Percentiles rank a stretch among this genome's conserved stretches.
Conservation (phyloP, 2,888 invertebrate species). For the Catocala nupta region DNA sequence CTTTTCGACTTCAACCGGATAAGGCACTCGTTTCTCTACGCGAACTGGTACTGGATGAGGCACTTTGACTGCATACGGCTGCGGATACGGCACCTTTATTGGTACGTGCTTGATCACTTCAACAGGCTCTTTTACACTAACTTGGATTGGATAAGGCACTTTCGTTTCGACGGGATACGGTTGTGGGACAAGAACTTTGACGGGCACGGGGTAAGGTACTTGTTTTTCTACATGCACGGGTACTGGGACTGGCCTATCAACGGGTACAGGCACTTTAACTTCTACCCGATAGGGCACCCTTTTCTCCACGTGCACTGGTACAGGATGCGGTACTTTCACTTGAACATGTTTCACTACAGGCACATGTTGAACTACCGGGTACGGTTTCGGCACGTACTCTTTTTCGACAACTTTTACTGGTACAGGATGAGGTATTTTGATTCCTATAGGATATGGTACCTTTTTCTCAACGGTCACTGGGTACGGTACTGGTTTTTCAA, state of each 20-base stretch:
- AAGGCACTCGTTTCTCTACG: constrained; percentile 80
- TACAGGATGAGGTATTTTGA: constrained; percentile 80
- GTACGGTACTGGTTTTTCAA: constrained; percentile 75
- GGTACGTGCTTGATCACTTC: constrained; percentile 80
- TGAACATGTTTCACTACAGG: constrained; percentile 76
- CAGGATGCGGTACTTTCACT: constrained; percentile 78
- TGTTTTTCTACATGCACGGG: constrained; percentile 77
- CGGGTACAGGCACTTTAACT: constrained; percentile 71
- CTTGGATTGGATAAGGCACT: constrained; percentile 83
- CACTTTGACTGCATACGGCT: constrained; percentile 85
- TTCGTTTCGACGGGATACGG: constrained; percentile 86
- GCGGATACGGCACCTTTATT: constrained; percentile 74
- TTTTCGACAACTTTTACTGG: constrained; percentile 85
- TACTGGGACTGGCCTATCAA: constrained; percentile 77
- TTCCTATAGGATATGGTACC: constrained; percentile 79
- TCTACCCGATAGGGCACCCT: constrained; percentile 79
- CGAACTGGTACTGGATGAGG: constrained; percentile 83
- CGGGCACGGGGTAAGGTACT: constrained; percentile 79
- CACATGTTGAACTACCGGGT: constrained; percentile 79
- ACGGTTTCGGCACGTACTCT: constrained; percentile 82
- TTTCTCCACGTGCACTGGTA: constrained; percentile 75
- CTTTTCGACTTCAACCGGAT: constrained; percentile 83
- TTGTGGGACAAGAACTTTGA: constrained; percentile 78
- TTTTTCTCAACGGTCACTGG: constrained; percentile 81
- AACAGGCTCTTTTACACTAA: constrained; percentile 78